These are phyloP conservation scores for Hoplostethus mediterraneus DNA, from an alignment of 2,797 vertebrate genomes.

Conservation along the genomic window DNA sequence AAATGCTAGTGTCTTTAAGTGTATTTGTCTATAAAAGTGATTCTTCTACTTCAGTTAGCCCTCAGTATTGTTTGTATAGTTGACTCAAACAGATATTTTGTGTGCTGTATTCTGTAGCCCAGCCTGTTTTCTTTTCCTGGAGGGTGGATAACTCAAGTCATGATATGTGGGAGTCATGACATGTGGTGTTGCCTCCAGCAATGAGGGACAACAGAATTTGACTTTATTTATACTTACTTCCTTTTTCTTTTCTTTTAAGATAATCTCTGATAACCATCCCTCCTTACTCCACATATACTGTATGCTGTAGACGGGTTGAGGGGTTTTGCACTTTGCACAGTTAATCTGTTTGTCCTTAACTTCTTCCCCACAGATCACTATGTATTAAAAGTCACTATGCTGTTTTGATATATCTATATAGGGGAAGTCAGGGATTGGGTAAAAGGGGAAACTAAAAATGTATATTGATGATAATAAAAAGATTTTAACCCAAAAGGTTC, in stretches of 20 bases:
- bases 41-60: constrained; percentile 4
- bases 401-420: too few species aligned
- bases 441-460: constrained; percentile 2
- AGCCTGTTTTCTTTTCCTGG: not conserved
- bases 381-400: too few species aligned
- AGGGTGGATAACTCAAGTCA: too few species aligned
- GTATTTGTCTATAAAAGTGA: not conserved
- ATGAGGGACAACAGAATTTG: not conserved
- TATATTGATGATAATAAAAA: constrained; percentile 46
- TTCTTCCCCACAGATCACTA: not conserved
- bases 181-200: too few species aligned
- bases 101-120: constrained; percentile 3
- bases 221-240: not conserved
- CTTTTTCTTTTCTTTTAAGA: not conserved
- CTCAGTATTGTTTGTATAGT: not conserved
- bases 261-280: not conserved
- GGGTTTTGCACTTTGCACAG: constrained; percentile 55
- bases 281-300: not conserved
- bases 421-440: not conserved
- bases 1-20: not conserved
- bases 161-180: too few species aligned
- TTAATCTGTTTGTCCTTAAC: constrained; percentile 43
- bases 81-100: not conserved
- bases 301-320: constrained; percentile 4
- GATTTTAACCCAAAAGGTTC: constrained; percentile 11